Percentiles rank a stretch among this genome's conserved stretches.
Conservation (phyloP, 2,888 invertebrate genomes). For the Hybos culiciformis region DNA sequence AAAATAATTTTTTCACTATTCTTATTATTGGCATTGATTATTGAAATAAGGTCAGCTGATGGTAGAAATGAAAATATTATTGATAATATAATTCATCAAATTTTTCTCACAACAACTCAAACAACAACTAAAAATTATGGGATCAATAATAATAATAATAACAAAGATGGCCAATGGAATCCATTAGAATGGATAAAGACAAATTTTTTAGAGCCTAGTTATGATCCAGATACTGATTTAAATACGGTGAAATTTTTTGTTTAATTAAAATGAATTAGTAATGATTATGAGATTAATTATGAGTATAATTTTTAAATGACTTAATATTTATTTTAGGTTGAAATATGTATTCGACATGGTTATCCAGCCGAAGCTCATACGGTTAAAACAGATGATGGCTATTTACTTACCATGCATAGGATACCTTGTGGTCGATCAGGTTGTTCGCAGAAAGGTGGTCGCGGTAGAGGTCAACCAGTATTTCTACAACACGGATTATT, state of each 20-base stretch:
- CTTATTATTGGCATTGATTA: no score
- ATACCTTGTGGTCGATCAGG: constrained; percentile 32
- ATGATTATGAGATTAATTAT: no score
- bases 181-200: constrained; percentile 11
- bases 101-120: constrained; percentile 6
- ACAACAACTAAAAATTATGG: constrained; percentile 3
- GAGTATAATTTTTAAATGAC: no score
- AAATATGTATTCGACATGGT: constrained; percentile 40
- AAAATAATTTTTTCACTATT: no score
- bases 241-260: constrained; percentile 11
- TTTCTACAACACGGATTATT: constrained; percentile 53
- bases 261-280: not conserved
- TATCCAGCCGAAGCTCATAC: constrained; percentile 45
- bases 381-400: constrained; percentile 55
- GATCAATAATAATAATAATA: not conserved
- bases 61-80: constrained; percentile 6
- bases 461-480: constrained; percentile 35
- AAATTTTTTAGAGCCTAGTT: constrained; percentile 11
- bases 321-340: constrained; percentile 25
- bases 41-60: no score
- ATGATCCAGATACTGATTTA: constrained; percentile 13
- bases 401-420: constrained; percentile 54
- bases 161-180: constrained; percentile 9
- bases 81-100: constrained; percentile 9
- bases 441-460: constrained; percentile 3